These are phyloP conservation scores for Mythimna pallens DNA, from an alignment of 2,888 invertebrate species.

Conservation along the genomic window DNA sequence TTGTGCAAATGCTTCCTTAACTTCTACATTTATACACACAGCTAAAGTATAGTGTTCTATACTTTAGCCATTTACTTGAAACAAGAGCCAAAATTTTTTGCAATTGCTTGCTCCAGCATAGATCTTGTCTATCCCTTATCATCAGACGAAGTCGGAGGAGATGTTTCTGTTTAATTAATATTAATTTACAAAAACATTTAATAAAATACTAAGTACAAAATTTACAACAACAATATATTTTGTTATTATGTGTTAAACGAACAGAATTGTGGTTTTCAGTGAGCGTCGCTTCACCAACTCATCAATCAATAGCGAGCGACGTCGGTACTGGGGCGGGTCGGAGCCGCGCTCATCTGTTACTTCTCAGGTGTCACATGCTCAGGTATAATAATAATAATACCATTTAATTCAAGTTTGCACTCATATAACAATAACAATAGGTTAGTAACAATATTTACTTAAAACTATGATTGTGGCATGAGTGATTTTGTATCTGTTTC, in stretches of 20 bases:
- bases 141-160: background rate
- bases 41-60: too few species aligned
- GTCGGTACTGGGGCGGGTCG: slow-evolving; percentile 85
- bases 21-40: background rate
- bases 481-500: background rate
- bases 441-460: too few species aligned
- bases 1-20: background rate
- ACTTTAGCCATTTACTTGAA: too few species aligned
- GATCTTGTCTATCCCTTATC: background rate
- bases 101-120: too few species aligned
- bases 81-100: background rate
- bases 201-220: too few species aligned
- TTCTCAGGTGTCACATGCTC: slow-evolving; percentile 84
- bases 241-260: background rate
- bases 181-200: too few species aligned
- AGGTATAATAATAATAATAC: too few species aligned
- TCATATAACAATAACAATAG: too few species aligned
- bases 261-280: slow-evolving; percentile 61
- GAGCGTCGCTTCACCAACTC: slow-evolving; percentile 86
- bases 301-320: slow-evolving; percentile 86
- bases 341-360: slow-evolving; percentile 87
- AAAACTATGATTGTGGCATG: too few species aligned
- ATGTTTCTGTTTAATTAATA: too few species aligned
- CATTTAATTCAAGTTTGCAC: too few species aligned
- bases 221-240: background rate